Base-by-base conservation (phyloP, 2,888 invertebrate genomes). In the Cosmorhoe ocellata region DNA sequence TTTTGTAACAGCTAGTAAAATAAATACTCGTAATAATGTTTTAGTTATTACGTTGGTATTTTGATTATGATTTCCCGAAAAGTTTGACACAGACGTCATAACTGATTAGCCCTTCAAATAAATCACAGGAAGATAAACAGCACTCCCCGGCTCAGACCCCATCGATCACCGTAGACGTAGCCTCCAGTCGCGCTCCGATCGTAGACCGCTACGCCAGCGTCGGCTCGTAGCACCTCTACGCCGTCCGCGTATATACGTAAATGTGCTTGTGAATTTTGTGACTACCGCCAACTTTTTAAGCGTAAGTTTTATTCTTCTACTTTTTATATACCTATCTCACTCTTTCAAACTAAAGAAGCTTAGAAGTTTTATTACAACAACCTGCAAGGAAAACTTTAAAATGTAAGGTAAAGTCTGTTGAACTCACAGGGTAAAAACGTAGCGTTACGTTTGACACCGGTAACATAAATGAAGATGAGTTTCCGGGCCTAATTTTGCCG, bases 131-230 rank as follows among this genome's bases (percentile, higher is more conserved):
- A 45, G 45, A 60, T 56, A 58, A 59, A 64, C 54, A 60, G 39
- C 63, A 54, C 41, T 61, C 59, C 59, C 58, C 42, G 4, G 18
- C 18, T 18, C 36, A 62, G 51, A 59, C 62, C 67, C 72, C 74
- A 72, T 74, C 74, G 74, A 74, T 74, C 75, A 73, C 63, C 48
- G 56, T 46, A 58, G 58, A 22, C 56, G 68, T 66, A 67, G 61
- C 53, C 64, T 44, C 24, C 81, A 86, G 86, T 86, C 77, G 76
- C 63, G 72, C 65, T 67, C 65, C 64, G 71, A 48, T 66, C 77
- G 79, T 79, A 83, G 85, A 66, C 59, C 61, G 73, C 78, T 79
- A 78, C 85, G 75, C 76, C 64, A 13, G 48, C 36, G 22, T 9
- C 42, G 48, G 22, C 11, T 9, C 42, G 53, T 84, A 79, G 75